phyloP scores from a whole-genome alignment of 1,140 invertebrate species.

The Atta cephalotes region DNA sequence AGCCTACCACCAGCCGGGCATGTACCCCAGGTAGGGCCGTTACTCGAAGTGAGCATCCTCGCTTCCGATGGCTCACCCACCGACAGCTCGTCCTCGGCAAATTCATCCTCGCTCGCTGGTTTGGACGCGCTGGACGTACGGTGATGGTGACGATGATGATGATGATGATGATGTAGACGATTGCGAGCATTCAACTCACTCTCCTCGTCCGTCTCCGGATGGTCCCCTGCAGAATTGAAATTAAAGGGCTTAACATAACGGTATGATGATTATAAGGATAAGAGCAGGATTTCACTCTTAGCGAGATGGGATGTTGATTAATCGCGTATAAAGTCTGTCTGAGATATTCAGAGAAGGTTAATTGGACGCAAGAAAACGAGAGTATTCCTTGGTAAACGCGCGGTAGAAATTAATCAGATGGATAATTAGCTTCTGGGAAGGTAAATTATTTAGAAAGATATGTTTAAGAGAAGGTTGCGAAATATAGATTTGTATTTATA shows the following conservation, averaged over 20 bases:
- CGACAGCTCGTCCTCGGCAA: slow-evolving; percentile 90
- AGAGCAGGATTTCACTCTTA: slow-evolving; percentile 28
- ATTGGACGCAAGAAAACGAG: slow-evolving; percentile 19
- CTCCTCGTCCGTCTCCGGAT: slow-evolving; percentile 87
- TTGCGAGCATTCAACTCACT: slow-evolving; percentile 85
- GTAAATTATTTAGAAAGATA: slow-evolving; percentile 50
- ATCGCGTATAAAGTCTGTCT: slow-evolving; percentile 22
- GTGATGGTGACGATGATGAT: slow-evolving; percentile 78
- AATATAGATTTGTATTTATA: not conserved
- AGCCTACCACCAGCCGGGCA: slow-evolving; percentile 83
- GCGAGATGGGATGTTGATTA: slow-evolving; percentile 8
- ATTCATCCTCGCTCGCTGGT: slow-evolving; percentile 89
- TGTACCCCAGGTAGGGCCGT: slow-evolving; percentile 83
- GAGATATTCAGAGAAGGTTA: slow-evolving; percentile 24
- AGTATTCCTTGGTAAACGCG: not conserved
- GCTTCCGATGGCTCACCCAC: slow-evolving; percentile 87
- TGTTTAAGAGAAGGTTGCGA: not conserved
- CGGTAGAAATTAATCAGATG: slow-evolving; percentile 61
- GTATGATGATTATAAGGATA: not conserved
- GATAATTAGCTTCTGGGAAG: slow-evolving; percentile 61
- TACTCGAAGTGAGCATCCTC: slow-evolving; percentile 84
- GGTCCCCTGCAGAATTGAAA: slow-evolving; percentile 77
- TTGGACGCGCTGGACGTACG: slow-evolving; percentile 82
- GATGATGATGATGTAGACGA: slow-evolving; percentile 78
- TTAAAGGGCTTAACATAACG: slow-evolving; percentile 40